Conservation (phyloP, 2,113 vertebrate genomes). For the Apus apus region DNA sequence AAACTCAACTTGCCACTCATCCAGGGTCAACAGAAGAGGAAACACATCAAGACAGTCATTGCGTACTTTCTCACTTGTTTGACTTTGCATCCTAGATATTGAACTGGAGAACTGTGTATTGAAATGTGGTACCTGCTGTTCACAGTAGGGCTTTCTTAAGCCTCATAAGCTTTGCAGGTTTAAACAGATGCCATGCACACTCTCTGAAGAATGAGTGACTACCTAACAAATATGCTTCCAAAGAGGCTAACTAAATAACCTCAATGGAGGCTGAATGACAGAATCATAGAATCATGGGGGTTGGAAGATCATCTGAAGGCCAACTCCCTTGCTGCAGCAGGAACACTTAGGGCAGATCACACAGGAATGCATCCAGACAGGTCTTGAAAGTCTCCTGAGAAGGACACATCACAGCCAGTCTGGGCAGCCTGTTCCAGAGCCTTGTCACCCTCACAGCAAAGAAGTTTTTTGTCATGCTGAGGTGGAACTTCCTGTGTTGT, state of each 20-base stretch:
- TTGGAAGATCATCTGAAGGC: too few relatives aligned
- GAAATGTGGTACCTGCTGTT: not conserved
- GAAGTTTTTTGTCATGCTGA: too few relatives aligned
- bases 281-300: too few relatives aligned
- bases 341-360: too few relatives aligned
- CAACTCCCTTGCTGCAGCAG: too few relatives aligned
- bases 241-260: not conserved
- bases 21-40: not conserved
- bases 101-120: not conserved
- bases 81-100: too few relatives aligned
- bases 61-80: not conserved
- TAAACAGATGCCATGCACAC: not conserved
- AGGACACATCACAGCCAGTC: too few relatives aligned
- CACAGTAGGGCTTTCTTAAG: not conserved
- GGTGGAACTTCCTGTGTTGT: too few relatives aligned
- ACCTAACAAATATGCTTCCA: not conserved
- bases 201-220: not conserved
- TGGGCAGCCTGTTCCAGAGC: too few relatives aligned
- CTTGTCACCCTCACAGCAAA: too few relatives aligned
- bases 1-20: not conserved
- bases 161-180: not conserved
- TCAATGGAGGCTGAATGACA: not conserved
- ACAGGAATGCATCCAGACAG: too few relatives aligned
- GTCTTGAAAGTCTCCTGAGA: too few relatives aligned
- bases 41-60: not conserved